Evolutionary conservation across 1,140 invertebrate species (phyloP), one percentile per base, ranked within the genome.

Genomic region (Cotesia vestalis): DNA sequence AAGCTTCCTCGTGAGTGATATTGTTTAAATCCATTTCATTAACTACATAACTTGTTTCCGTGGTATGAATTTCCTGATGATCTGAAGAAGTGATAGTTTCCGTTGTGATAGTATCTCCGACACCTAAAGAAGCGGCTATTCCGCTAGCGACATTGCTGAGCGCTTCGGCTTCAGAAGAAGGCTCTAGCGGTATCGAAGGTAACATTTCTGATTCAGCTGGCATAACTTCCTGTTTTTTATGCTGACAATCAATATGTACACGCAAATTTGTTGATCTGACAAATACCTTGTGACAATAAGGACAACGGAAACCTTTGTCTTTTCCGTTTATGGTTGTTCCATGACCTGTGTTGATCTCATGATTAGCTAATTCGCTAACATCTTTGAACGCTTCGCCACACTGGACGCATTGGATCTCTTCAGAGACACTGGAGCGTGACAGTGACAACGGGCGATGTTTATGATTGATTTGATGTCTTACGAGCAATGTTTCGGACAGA

Each of bases 401-500:
- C 4, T 84, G 75, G 0, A 66, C 27, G 27, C 84, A 86, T 9
- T 83, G 80, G 12, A 85, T 75, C 11, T 79, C 75, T 0, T 83
- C 80, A 0, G 70, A 12, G 0, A 75, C 40, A 0, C 78, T 71
- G 0, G 73, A 61, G 14, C 78, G 73, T 9, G 77, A 78, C 4
- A 73, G 74, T 5, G 69, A 61, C 1, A 79, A 77, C 14, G 81
- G 80, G 9, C 80, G 75, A 74, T 86, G 85, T 73, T 86, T 81
- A 76, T 92, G 91, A 68, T 87, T 88, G 38, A 89, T 81, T 77
- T 90, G 90, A 80, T 94, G 93, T 78, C 90, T 90, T 0, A 89
- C 85, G n/a, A 94, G 81, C 11, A 91, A 84, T 14, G 86, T 89
- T 79, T 92, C 90, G 55, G 90, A 92, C 8, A 94, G 80, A 36